These are phyloP conservation scores for Rhimphoctona megacephalus DNA, from an alignment of 2,888 invertebrate species.

Conservation along the genomic window DNA sequence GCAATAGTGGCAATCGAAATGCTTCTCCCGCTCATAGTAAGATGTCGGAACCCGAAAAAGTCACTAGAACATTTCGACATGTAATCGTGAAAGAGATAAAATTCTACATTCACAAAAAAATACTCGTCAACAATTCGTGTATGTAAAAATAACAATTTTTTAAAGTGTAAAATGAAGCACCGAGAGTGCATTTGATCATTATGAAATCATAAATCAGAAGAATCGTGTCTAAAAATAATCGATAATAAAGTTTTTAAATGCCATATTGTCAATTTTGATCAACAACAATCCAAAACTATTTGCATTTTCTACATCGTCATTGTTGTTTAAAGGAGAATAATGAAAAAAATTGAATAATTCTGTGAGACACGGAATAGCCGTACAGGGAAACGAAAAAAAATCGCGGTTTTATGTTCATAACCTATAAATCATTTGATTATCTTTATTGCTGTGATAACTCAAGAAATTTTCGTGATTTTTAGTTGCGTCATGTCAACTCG, in stretches of 20 bases:
- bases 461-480: not conserved
- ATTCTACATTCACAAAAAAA: not conserved
- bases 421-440: not conserved
- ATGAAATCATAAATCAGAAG: not conserved
- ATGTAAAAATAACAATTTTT: not conserved
- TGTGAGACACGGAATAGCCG: not conserved
- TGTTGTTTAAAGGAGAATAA: not conserved
- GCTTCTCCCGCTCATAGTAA: not conserved
- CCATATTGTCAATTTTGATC: slow-evolving; percentile 8
- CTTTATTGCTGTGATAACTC: not conserved
- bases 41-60: not conserved
- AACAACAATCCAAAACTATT: not conserved
- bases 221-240: not conserved
- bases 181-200: not conserved
- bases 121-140: not conserved
- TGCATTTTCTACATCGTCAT: not conserved
- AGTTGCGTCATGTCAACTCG: not conserved
- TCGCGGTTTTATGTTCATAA: not conserved
- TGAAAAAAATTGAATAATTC: not conserved
- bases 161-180: not conserved
- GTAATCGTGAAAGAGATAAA: not conserved
- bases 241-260: not conserved
- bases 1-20: not conserved
- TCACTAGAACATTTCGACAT: not conserved
- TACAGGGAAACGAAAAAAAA: not conserved